Percentiles rank a stretch among this genome's conserved stretches.
phyloP scores from a whole-genome alignment of 2,797 vertebrate species.

The Peromyscus attwateri region DNA sequence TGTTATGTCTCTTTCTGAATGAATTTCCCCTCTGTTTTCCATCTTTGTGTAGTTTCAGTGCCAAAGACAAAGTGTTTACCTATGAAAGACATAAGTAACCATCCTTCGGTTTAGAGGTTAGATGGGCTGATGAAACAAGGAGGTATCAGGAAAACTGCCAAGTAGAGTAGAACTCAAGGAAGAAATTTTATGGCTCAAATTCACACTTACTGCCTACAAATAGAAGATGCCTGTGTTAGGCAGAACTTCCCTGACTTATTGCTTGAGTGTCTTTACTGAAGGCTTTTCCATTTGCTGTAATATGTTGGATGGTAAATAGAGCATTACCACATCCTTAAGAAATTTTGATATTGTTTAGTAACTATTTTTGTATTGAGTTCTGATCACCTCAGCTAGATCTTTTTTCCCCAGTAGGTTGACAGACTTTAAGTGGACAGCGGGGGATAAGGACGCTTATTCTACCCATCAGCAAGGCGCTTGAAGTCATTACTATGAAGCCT shows the following conservation, averaged over 20 bases:
- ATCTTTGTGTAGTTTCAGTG: background rate
- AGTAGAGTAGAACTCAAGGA: constrained; percentile 13
- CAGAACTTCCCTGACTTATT: background rate
- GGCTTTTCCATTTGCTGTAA: background rate
- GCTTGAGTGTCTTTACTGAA: background rate
- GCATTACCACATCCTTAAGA: background rate
- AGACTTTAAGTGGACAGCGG: background rate
- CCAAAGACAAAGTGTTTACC: background rate
- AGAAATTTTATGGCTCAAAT: background rate
- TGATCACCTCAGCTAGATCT: background rate
- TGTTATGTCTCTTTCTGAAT: background rate
- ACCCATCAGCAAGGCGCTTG: background rate
- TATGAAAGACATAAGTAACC: background rate
- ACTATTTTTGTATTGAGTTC: constrained; percentile 17
- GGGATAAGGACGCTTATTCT: background rate
- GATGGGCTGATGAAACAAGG: background rate
- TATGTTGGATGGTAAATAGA: background rate
- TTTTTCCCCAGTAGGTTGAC: background rate
- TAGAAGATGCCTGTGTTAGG: background rate
- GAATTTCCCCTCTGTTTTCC: background rate
- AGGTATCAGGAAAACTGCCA: background rate
- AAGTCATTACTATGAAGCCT: background rate
- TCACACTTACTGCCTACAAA: background rate
- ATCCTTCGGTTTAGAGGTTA: background rate
- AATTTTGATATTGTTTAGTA: background rate